Evolutionary conservation across 2,113 vertebrate genomes (phyloP), one percentile per base, ranked within the genome.

Genomic region (Anguilla japonica): DNA sequence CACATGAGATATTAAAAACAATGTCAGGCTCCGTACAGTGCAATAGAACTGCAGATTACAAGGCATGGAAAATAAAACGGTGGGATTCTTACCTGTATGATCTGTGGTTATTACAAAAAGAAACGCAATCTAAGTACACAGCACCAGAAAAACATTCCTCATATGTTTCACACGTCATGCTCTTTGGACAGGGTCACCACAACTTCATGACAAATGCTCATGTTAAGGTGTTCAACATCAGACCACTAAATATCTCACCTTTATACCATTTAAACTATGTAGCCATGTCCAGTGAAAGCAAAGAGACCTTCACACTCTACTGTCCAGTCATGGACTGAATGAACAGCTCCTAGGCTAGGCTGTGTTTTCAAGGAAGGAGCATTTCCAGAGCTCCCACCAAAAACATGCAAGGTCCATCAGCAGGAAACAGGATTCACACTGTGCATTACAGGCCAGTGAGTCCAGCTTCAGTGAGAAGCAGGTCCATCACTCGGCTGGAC

Each of bases 101-200:
- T 43, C 71, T 83, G 60, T 43, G 56, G 39, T 34, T 88, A 79
- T 57, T 67, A 85, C 71, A 20, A 84, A 80, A 80, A 40, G 67
- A 79, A 43, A 79, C 2, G 81, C 43, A 82, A 41, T 53, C 81
- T 82, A 87, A 75, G 41, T 22, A 60, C 16, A 41, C n/a, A 34
- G 11, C 46, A 53, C 13, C 81, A 26, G 56, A 87, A 34, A 75
- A 5, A n/a, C 83, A 50, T 46, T 83, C n/a, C n/a, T n/a, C 4
- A 8, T 13, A n/a, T 34, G n/a, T 34, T n/a, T 34, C 43, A 71
- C 63, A 75, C 2, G 11, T 34, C 71, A n/a, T 29, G 26, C 26
- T 34, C 34, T 75, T 75, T 29, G 34, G 71, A 75, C 8, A 26
- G 1, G 22, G 71, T 75, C 71, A 75, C 6, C 71, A 75, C 71